phyloP scores from a whole-genome alignment of 2,888 invertebrate species.

The Dryobota labecula region DNA sequence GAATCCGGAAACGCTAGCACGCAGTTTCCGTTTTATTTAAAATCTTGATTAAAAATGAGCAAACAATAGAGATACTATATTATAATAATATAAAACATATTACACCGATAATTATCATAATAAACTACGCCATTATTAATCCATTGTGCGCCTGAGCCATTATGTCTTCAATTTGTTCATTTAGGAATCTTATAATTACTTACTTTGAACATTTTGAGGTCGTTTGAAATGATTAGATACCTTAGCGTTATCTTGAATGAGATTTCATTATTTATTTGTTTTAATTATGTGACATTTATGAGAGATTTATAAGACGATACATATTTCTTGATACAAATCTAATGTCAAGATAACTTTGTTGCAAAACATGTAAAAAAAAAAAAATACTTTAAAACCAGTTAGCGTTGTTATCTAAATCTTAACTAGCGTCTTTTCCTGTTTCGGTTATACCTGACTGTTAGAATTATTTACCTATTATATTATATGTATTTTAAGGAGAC shows the following conservation, averaged over 20 bases:
- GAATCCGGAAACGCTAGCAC: constrained; percentile 15
- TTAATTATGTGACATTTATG: not conserved
- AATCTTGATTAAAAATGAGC: constrained; percentile 9
- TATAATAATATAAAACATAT: constrained; percentile 17
- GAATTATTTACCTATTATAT: not conserved
- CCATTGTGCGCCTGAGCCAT: constrained; percentile 26
- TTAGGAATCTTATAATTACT: constrained; percentile 43
- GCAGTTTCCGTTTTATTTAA: constrained; percentile 25
- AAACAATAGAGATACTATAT: constrained; percentile 12
- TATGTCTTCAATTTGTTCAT: constrained; percentile 25
- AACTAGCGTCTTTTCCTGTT: not conserved
- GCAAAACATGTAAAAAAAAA: not conserved
- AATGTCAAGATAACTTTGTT: not conserved
- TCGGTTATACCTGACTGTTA: not conserved
- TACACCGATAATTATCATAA: constrained; percentile 35
- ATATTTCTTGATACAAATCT: too few species aligned
- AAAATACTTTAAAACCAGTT: constrained; percentile 9
- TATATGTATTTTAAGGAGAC: not conserved
- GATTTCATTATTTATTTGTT: constrained; percentile 6
- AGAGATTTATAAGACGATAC: too few species aligned
- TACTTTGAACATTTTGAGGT: constrained; percentile 37
- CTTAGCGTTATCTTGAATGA: not conserved
- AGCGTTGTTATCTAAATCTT: not conserved
- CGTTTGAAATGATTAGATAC: constrained; percentile 23
- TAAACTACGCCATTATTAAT: constrained; percentile 17